Percentiles rank a stretch among this genome's conserved stretches.
phyloP scores from a whole-genome alignment of 1,140 invertebrate genomes.

The Tribolium madens region DNA sequence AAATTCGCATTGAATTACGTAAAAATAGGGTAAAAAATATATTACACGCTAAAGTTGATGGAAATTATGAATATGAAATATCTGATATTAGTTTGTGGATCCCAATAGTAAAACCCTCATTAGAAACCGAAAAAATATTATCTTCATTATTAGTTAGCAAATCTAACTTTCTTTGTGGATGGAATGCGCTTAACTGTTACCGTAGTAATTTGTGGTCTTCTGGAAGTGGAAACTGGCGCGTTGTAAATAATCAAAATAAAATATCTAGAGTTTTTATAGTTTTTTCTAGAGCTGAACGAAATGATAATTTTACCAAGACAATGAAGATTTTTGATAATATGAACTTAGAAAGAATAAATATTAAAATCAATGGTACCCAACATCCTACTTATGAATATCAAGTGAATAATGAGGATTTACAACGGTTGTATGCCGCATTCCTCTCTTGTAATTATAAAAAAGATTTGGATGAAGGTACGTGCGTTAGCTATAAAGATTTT shows the following conservation, averaged over 20 bases:
- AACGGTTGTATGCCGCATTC: slow-evolving; percentile 31
- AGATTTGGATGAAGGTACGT: slow-evolving; percentile 47
- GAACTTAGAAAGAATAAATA: slow-evolving; percentile 40
- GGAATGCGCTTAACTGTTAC: slow-evolving; percentile 20
- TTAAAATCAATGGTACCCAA: slow-evolving; percentile 32
- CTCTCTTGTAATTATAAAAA: slow-evolving; percentile 42
- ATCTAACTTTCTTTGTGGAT: slow-evolving; percentile 33
- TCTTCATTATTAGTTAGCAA: slow-evolving; percentile 44
- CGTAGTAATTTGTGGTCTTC: slow-evolving; percentile 35
- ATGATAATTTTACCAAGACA: slow-evolving; percentile 44
- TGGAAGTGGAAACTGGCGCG: slow-evolving; percentile 36
- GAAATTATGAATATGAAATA: slow-evolving; percentile 37
- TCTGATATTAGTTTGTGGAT: slow-evolving; percentile 40
- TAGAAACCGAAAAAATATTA: slow-evolving; percentile 41
- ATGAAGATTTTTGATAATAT: slow-evolving; percentile 33
- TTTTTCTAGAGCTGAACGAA: slow-evolving; percentile 32
- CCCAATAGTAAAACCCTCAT: slow-evolving; percentile 28
- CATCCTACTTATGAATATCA: slow-evolving; percentile 23
- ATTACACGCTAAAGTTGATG: slow-evolving; percentile 32
- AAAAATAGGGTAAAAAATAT: slow-evolving; percentile 40
- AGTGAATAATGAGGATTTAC: slow-evolving; percentile 33
- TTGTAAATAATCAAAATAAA: slow-evolving; percentile 44
- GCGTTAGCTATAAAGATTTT: slow-evolving; percentile 46
- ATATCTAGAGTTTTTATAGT: slow-evolving; percentile 38
- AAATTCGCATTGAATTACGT: slow-evolving; percentile 39